Base-by-base conservation (phyloP, 2,113 vertebrate species). In the Callipepla squamata region DNA sequence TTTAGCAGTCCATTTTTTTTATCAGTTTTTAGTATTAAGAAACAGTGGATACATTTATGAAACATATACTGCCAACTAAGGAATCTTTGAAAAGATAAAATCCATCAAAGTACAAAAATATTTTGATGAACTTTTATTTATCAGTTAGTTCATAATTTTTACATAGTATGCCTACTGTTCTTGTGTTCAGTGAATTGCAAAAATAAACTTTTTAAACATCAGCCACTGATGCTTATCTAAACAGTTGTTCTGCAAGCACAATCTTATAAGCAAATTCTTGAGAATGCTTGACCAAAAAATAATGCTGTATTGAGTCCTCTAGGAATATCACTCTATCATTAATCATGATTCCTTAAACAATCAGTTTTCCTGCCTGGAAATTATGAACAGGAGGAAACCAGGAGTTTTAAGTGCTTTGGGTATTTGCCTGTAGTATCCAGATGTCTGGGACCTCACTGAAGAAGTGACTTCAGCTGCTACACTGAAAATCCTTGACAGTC, bases 401-500 rank as follows among this genome's bases (percentile, higher is more conserved):
- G 84, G 74, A 87, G 48, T 91, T 89, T 11, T 73, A 67, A 80
- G 30, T 73, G 55, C 88, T 93, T 66, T 69, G 48, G 89, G 59
- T 89, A 89, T 89, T 87, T 76, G 58, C 53, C 79, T 70, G 53
- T 42, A 26, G 65, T 62, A 92, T 79, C 87, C 93, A 94, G 81
- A 91, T 91, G 87, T 92, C 81, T 95, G 92, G 92, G 78, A 89
- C 59, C 19, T 72, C 75, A 59, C 34, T 79, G 92, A 92, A 89
- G 77, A 74, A 86, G 94, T 81, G 87, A 78, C 81, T 91, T 87
- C 81, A 76, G 61, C 28, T 53, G 30, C 61, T 68, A 81, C 51
- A 62, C 65, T 75, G 74, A 67, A 92, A 94, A 81, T 36, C 62
- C 62, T 79, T 87, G 70, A 91, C 40, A 87, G 78, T 73, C 57